These are phyloP conservation scores for Chascanopsetta lugubris DNA, from an alignment of 2,113 vertebrate genomes.

Conservation along the genomic window DNA sequence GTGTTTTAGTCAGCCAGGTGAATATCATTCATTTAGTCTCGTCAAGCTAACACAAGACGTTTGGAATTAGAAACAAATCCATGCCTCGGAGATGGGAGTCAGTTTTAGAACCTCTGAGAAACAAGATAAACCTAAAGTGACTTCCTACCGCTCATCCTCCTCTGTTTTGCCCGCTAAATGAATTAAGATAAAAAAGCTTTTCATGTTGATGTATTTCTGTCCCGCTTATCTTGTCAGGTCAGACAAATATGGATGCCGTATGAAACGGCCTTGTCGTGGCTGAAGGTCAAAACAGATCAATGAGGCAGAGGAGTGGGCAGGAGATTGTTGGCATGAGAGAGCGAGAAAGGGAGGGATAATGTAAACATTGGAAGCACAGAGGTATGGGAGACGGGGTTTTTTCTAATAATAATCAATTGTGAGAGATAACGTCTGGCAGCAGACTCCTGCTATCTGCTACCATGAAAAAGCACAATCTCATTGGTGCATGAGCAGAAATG, in stretches of 20 bases:
- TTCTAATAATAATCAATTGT: conserved; percentile 68
- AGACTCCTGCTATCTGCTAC: conserved; percentile 58
- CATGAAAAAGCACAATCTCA: conserved; percentile 30
- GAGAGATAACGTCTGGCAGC: conserved; percentile 62
- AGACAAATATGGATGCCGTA: conserved; percentile 66
- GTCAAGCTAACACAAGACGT: background rate
- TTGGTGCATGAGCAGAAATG: conserved; percentile 24
- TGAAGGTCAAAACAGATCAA: conserved; percentile 75
- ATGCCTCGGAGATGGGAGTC: background rate
- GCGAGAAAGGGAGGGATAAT: conserved; percentile 21
- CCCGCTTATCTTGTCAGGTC: conserved; percentile 69
- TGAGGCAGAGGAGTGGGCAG: conserved; percentile 4
- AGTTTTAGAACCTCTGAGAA: conserved; percentile 7
- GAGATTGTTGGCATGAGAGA: conserved; percentile 11
- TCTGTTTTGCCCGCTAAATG: conserved; percentile 24
- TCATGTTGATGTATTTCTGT: conserved; percentile 62
- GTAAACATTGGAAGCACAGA: conserved; percentile 32
- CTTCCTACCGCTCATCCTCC: background rate
- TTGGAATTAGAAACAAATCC: background rate
- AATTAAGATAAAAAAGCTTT: conserved; percentile 63
- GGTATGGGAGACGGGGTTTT: conserved; percentile 38
- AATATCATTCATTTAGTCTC: conserved; percentile 1
- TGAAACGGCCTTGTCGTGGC: conserved; percentile 59
- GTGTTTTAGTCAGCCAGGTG: background rate
- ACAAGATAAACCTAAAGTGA: background rate